Evolutionary conservation across 2,797 vertebrate genomes (phyloP), one percentile per base, ranked within the genome.

Genomic region (Cottoperca gobio): DNA sequence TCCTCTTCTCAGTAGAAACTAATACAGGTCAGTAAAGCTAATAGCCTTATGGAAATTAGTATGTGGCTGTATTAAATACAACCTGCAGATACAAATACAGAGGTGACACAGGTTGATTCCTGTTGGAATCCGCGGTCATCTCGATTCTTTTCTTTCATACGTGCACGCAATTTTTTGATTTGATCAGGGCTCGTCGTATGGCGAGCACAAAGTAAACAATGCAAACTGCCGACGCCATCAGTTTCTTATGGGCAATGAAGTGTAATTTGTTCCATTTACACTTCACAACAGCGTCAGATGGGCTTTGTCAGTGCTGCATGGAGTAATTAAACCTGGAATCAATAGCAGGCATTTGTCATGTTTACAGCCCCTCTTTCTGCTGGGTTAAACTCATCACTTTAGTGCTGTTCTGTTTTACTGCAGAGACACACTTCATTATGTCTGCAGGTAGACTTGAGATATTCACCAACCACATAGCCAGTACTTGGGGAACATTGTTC

Each of bases 261-360:
- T 98, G 97, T 97, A 96, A 96, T 99, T 97, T 97, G 97, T 98
- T 97, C 97, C 96, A 97, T 99, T 99, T 98, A 99, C 97, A 98
- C 96, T 97, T 98, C 97, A 97, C 96, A 96, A 98, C 96, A 96
- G 96, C 97, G 96, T 98, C 97, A 98, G 97, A 99, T 97, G 96
- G 97, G 97, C 97, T 99, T 99, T 99, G 97, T 99, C 97, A 99
- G 97, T 96, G 96, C 97, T 94, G 97, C 97, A 97, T 96, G 96
- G 96, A 97, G 98, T 99, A 99, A 99, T 99, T 99, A 99, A 99
- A 99, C 96, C 97, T 98, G 96, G 98, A 99, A 99, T 99, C 98
- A 99, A 99, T 99, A 98, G 97, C 96, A 97, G 96, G 96, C 98
- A 99, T 99, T 99, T 99, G 98, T 99, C 98, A 99, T 99, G 98